Evolutionary conservation across 2,797 vertebrate species (phyloP), one percentile per base, ranked within the genome.

Genomic region (Argentina silus): DNA sequence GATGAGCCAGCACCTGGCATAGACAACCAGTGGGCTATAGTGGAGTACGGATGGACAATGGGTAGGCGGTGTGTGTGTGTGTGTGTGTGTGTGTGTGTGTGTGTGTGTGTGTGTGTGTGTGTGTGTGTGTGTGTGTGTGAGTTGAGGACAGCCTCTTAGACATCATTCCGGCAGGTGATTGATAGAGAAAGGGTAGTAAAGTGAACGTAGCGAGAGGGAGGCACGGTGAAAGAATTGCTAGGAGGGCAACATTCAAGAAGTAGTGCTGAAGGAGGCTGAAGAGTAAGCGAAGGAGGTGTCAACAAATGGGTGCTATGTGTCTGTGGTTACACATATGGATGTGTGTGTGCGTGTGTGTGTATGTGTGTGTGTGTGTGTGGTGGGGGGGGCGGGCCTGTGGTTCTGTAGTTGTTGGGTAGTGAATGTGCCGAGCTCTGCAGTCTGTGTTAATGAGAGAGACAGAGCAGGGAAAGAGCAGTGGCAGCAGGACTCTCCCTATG

Each of bases 241-340:
- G 51, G 51, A 53, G 6, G 51, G 15, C 51, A 53, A 19, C 17
- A 21, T 56, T n/a, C 17, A 8, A 56, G 53, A 21, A 55, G 9
- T 7, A 55, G 2, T n/a, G n/a, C n/a, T 17, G n/a, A n/a, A n/a
- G 7, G 53, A 17, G 53, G 17, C 7, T 19, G 19, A 17, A 17
- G 53, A 55, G 7, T n/a, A 56, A 2, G 53, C n/a, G n/a, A n/a
- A 17, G 53, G 48, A 50, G 50, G 50, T 51, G 14, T 51, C 50
- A 51, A 51, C 11, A 6, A 1, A 6, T 15, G 50, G 50, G 12
- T 12, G 12, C n/a, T 11, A 51, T 51, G 21, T 60, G 60, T 6
- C 27, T 42, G 96, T 96, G 89, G 72, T 15, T n/a, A 67, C 27
- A 0, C 36, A 14, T 50, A 19, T 67, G n/a, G 23, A 4, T 27